Evolutionary conservation across 2,113 vertebrate genomes (phyloP).

Genomic region (Ivindomyrus marchei): DNA sequence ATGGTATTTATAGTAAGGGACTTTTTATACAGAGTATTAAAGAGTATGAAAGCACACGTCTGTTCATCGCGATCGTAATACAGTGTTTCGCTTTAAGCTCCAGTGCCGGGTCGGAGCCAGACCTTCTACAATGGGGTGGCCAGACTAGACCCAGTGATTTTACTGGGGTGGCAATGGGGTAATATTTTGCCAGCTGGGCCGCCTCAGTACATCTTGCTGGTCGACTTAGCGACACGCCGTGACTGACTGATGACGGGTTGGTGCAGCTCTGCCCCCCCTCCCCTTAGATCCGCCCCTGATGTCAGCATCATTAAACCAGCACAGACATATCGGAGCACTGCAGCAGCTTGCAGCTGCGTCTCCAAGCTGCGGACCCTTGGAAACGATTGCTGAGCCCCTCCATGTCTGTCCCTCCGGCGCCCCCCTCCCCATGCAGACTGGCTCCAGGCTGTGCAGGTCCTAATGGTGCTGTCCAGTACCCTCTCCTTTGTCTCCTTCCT

Average conservation of each 20-base stretch:
- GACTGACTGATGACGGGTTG: not conserved
- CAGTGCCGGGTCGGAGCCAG: not conserved
- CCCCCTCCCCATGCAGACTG: conserved; percentile 54
- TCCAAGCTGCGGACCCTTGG: not conserved
- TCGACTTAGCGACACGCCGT: not conserved
- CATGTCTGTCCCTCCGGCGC: not conserved
- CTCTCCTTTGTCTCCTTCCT: conserved; percentile 78
- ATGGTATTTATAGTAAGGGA: not conserved
- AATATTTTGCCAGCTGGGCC: not conserved
- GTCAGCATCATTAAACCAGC: not conserved
- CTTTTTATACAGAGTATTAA: not conserved
- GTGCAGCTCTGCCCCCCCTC: too few relatives aligned
- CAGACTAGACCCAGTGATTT: not conserved
- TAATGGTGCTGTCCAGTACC: conserved; percentile 75
- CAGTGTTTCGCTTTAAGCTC: not conserved
- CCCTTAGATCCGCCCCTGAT: not conserved
- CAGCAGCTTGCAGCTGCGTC: not conserved
- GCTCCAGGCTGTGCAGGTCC: conserved; percentile 77
- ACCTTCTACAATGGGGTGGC: not conserved
- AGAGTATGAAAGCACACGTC: not conserved
- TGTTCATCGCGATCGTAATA: not conserved
- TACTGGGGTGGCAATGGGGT: not conserved
- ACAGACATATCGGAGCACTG: not conserved
- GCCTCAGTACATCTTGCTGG: too few relatives aligned
- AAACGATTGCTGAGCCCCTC: not conserved